Conservation (phyloP, 2,888 invertebrate species). For the Azorinus chamasolen region DNA sequence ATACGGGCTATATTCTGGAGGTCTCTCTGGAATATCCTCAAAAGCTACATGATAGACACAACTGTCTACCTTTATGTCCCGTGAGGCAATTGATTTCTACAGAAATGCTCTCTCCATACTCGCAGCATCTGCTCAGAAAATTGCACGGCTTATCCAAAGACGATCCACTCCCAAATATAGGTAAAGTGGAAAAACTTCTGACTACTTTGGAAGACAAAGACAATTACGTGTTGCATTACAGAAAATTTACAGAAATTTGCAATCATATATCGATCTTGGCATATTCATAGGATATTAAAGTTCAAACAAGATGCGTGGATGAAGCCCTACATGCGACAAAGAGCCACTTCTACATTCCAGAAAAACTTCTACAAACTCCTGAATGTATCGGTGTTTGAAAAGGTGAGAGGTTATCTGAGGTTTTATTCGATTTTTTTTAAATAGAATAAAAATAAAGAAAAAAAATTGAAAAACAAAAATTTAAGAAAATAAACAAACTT, state of each 20-base stretch:
- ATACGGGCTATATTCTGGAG: slow-evolving; percentile 37
- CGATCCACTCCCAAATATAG: slow-evolving; percentile 23
- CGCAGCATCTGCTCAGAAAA: slow-evolving; percentile 23
- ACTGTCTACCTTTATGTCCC: slow-evolving; percentile 28
- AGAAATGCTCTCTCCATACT: slow-evolving; percentile 30
- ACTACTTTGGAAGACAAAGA: slow-evolving; percentile 28
- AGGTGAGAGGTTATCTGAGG: slow-evolving; percentile 13
- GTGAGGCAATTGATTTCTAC: slow-evolving; percentile 4
- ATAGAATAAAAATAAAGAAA: too few species aligned
- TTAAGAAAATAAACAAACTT: too few species aligned
- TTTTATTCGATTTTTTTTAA: neutral
- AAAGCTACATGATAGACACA: slow-evolving; percentile 30
- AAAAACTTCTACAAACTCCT: slow-evolving; percentile 79
- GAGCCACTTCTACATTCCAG: slow-evolving; percentile 40
- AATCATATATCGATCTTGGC: slow-evolving; percentile 47
- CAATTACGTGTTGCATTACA: slow-evolving; percentile 13
- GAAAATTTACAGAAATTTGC: slow-evolving; percentile 20
- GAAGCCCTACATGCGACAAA: slow-evolving; percentile 80
- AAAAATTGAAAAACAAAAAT: neutral
- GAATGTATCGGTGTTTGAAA: slow-evolving; percentile 81
- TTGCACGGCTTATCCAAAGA: slow-evolving; percentile 15
- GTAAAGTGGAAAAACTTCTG: slow-evolving; percentile 19
- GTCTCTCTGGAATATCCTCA: slow-evolving; percentile 28
- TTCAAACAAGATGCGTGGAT: too few species aligned
- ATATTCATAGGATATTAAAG: slow-evolving; percentile 77